Evolutionary conservation across 2,888 invertebrate species (phyloP).

Genomic region (Oasisia sp.): DNA sequence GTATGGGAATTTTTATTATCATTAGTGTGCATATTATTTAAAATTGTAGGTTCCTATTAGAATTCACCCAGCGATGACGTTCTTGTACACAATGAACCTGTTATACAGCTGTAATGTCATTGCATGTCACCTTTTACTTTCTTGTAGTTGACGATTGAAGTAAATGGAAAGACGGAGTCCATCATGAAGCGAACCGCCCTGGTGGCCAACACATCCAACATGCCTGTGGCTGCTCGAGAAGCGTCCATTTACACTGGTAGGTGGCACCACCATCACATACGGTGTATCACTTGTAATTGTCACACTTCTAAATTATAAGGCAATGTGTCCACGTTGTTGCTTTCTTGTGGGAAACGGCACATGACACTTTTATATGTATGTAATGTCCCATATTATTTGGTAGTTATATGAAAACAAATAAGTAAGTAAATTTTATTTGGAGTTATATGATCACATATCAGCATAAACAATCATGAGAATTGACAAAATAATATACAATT

Average conservation of each 20-base stretch:
- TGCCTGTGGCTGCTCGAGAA: slow-evolving; percentile 99
- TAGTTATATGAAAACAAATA: too few relatives aligned
- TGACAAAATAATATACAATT: too few relatives aligned
- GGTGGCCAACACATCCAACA: slow-evolving; percentile 99
- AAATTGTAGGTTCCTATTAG: background rate
- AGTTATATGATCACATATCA: too few relatives aligned
- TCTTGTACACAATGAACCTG: background rate
- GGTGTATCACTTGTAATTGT: background rate
- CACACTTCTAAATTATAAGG: background rate
- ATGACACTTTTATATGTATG: too few relatives aligned
- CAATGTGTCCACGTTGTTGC: too few relatives aligned
- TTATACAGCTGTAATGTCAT: too few relatives aligned
- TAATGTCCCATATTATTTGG: too few relatives aligned
- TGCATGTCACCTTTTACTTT: background rate
- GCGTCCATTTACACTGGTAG: slow-evolving; percentile 93
- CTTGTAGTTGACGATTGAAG: slow-evolving; percentile 86
- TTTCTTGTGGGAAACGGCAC: too few relatives aligned
- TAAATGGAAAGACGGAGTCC: slow-evolving; percentile 90
- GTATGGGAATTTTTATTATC: background rate
- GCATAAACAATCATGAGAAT: too few relatives aligned
- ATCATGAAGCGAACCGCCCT: slow-evolving; percentile 99
- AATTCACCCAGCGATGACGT: background rate
- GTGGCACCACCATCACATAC: background rate
- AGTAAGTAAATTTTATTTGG: too few relatives aligned
- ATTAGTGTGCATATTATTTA: background rate